These are phyloP conservation scores for Toxotes chatareus DNA, from an alignment of 2,113 vertebrate species.

Conservation along the genomic window DNA sequence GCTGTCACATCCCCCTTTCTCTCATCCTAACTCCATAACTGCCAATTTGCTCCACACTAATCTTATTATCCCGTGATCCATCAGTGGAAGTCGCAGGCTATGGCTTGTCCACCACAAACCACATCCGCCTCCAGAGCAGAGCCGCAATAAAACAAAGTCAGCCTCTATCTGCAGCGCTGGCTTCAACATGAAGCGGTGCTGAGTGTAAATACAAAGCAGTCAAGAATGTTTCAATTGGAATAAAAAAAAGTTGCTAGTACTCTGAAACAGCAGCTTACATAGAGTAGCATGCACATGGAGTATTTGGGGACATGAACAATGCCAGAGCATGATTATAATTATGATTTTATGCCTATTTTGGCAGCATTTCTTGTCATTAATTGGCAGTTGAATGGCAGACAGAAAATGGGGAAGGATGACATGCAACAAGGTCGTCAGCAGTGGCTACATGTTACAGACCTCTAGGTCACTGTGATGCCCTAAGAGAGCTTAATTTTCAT, in stretches of 20 bases:
- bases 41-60: conserved; percentile 30
- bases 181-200: conserved; percentile 3
- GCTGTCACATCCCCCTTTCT: not conserved
- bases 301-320: not conserved
- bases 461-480: no score
- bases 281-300: not conserved
- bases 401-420: no score
- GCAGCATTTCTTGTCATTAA: no score
- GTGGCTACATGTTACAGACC: no score
- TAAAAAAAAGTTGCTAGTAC: not conserved
- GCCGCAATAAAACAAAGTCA: conserved; percentile 36
- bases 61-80: conserved; percentile 55
- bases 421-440: no score
- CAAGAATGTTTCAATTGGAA: not conserved
- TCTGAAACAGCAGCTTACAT: not conserved
- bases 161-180: conserved; percentile 14
- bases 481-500: no score
- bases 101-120: conserved; percentile 46
- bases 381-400: no score
- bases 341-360: not conserved
- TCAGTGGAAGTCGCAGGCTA: conserved; percentile 22
- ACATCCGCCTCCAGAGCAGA: conserved; percentile 33
- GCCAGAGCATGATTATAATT: not conserved
- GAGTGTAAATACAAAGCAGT: conserved; percentile 26
- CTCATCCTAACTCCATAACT: conserved; percentile 20